These are phyloP conservation scores for Diadegma fenestrale DNA, from an alignment of 2,888 invertebrate species.

Conservation along the genomic window DNA sequence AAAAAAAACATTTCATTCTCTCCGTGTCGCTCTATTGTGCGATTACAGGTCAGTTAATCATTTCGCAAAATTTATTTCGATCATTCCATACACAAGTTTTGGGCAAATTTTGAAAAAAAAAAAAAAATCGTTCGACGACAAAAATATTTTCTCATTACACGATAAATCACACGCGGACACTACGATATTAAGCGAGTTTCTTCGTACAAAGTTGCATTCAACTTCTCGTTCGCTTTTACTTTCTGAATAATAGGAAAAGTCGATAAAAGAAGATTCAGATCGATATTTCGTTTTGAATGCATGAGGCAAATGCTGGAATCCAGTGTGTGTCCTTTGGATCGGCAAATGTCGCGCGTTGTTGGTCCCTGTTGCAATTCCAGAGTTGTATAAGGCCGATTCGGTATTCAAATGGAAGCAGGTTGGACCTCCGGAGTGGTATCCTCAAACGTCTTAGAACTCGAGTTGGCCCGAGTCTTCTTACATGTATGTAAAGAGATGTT, in stretches of 20 bases:
- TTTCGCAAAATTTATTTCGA: neutral
- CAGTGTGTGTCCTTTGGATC: slow-evolving; percentile 29
- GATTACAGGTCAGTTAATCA: slow-evolving; percentile 4
- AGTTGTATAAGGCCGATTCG: slow-evolving; percentile 48
- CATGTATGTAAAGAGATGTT: neutral
- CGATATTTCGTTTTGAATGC: slow-evolving; percentile 42
- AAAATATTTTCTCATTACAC: neutral
- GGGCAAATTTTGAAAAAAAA: neutral
- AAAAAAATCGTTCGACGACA: neutral
- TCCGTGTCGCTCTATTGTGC: slow-evolving; percentile 2
- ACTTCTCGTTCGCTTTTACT: neutral
- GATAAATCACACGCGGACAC: neutral
- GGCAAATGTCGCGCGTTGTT: slow-evolving; percentile 19
- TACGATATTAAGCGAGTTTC: no score
- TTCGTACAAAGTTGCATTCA: neutral
- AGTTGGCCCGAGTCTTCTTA: slow-evolving; percentile 19
- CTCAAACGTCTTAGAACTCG: slow-evolving; percentile 47
- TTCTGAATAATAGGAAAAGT: neutral
- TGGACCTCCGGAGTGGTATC: slow-evolving; percentile 41
- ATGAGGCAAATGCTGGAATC: slow-evolving; percentile 11
- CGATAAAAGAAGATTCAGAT: slow-evolving; percentile 6
- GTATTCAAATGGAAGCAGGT: slow-evolving; percentile 61
- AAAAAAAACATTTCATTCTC: slow-evolving; percentile 2
- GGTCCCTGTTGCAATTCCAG: slow-evolving; percentile 46
- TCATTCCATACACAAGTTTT: neutral